A percentile compares a stretch with the other conserved stretches of the same genome.
Conservation (phyloP, 1,140 invertebrate species). For the Zelostemma sp. region DNA sequence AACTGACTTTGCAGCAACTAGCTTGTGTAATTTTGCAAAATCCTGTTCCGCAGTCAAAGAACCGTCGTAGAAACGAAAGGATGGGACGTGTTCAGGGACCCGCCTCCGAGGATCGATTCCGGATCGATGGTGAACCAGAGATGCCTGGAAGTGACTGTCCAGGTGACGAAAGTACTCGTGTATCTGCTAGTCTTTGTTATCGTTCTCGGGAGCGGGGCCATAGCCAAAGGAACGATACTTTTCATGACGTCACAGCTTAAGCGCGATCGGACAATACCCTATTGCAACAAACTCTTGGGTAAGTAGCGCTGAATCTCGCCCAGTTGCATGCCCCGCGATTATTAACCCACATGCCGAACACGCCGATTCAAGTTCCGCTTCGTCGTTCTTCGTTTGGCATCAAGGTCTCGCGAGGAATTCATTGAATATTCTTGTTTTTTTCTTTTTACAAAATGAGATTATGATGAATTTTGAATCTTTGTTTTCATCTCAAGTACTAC, state of each 20-base stretch:
- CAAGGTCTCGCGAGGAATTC: too few relatives aligned
- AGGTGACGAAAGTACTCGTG: conserved; percentile 86
- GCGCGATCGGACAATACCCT: conserved; percentile 79
- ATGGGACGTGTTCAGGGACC: conserved; percentile 95
- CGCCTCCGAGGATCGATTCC: conserved; percentile 88
- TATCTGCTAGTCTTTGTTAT: conserved; percentile 88
- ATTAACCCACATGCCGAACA: conserved; percentile 17
- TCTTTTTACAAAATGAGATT: too few relatives aligned
- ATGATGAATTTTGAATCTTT: too few relatives aligned
- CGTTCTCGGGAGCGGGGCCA: conserved; percentile 84
- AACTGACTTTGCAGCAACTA: too few relatives aligned
- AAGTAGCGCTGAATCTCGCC: conserved; percentile 55
- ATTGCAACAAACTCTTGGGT: conserved; percentile 89
- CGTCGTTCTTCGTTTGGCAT: too few relatives aligned
- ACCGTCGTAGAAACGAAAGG: conserved; percentile 89
- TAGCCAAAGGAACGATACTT: conserved; percentile 87
- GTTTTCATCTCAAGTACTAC: too few relatives aligned
- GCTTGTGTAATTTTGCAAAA: too few relatives aligned
- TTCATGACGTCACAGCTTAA: conserved; percentile 93
- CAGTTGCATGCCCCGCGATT: conserved; percentile 10
- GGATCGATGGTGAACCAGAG: conserved; percentile 89
- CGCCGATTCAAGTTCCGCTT: not conserved
- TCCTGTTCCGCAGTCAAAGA: conserved; percentile 77
- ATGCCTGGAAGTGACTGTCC: conserved; percentile 87
- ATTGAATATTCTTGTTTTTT: too few relatives aligned